Evolutionary conservation across 2,113 vertebrate species (phyloP).

Genomic region (Irena cyanogastra): DNA sequence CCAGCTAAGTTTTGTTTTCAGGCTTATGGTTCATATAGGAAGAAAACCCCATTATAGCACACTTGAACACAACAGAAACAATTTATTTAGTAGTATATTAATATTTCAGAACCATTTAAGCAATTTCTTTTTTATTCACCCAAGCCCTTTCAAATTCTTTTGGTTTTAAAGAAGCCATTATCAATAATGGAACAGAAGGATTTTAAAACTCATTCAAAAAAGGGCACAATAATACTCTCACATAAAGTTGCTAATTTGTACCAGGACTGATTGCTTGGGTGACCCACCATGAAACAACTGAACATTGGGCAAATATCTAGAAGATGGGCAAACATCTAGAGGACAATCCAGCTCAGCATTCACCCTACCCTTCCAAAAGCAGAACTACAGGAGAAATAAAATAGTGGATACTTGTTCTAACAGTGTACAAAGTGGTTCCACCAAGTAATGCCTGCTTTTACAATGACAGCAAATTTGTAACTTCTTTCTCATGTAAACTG

Average conservation of each 20-base stretch:
- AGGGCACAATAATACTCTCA: neutral
- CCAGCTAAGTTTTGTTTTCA: neutral
- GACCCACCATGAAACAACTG: neutral
- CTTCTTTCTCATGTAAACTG: neutral
- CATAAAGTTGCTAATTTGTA: neutral
- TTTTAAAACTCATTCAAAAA: neutral
- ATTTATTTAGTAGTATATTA: neutral
- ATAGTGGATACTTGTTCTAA: neutral
- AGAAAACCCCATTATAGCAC: neutral
- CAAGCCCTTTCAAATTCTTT: neutral
- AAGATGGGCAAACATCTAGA: neutral
- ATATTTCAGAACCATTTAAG: neutral
- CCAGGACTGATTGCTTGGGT: neutral
- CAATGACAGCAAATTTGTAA: neutral
- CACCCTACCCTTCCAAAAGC: neutral
- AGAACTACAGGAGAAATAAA: neutral
- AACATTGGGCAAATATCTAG: neutral
- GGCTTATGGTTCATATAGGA: neutral
- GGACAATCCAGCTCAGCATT: neutral
- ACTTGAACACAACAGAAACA: neutral
- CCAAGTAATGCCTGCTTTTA: neutral
- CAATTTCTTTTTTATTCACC: neutral
- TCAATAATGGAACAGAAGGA: neutral
- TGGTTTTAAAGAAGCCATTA: neutral
- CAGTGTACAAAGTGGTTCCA: neutral